A percentile compares a stretch with the other conserved stretches of the same genome.
Conservation (phyloP, 2,113 vertebrate genomes). For the Meriones unguiculatus region DNA sequence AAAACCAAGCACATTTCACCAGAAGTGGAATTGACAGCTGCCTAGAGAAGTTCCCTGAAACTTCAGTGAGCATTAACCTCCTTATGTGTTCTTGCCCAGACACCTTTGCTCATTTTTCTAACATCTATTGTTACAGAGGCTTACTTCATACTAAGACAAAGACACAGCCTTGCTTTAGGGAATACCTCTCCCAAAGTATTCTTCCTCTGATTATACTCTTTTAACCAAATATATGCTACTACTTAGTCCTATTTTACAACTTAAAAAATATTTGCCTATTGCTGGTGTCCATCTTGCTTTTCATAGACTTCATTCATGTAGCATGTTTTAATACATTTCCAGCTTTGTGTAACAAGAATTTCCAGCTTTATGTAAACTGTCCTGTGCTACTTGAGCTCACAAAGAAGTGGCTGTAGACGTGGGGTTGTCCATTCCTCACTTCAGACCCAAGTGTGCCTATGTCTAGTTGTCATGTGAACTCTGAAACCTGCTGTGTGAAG, state of each 20-base stretch:
- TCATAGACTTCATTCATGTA: neutral
- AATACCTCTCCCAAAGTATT: neutral
- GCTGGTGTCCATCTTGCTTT: neutral
- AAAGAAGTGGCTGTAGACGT: neutral
- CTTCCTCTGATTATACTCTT: neutral
- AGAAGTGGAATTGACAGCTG: neutral
- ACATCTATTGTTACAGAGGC: neutral
- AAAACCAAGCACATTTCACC: neutral
- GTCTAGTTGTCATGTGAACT: neutral
- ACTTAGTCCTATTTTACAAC: neutral
- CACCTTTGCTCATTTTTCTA: neutral
- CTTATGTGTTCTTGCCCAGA: neutral
- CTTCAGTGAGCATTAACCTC: neutral
- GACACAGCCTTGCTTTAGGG: neutral
- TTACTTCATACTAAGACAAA: neutral
- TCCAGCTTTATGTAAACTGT: no score
- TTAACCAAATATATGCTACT: neutral
- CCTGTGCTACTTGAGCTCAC: neutral
- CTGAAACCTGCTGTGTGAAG: no score
- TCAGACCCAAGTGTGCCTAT: neutral
- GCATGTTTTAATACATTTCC: neutral
- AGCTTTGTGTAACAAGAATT: no score
- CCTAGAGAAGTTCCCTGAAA: neutral
- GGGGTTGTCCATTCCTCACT: neutral
- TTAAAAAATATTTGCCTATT: constrained; percentile 27